These are phyloP conservation scores for Agapetus fuscipes DNA, from an alignment of 2,888 invertebrate genomes.

Conservation along the genomic window DNA sequence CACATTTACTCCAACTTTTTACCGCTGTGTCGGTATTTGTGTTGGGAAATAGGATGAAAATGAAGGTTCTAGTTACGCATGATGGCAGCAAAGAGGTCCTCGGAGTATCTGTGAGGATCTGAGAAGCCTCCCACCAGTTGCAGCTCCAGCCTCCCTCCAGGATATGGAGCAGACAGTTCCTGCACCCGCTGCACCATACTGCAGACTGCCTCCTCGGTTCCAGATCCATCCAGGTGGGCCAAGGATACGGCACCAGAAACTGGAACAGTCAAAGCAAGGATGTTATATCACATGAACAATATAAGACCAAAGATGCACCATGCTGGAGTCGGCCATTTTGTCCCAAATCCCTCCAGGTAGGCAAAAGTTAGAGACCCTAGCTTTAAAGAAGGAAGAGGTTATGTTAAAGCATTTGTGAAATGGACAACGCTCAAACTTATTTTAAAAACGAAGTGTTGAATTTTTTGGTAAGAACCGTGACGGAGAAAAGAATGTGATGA, in stretches of 20 bases:
- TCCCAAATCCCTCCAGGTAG: neutral
- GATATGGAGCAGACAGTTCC: conserved; percentile 75
- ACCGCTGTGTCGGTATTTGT: too few species aligned
- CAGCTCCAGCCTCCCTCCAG: conserved; percentile 81
- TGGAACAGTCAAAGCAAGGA: conserved; percentile 30
- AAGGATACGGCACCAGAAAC: conserved; percentile 83
- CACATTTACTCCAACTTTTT: too few species aligned
- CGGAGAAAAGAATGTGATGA: too few species aligned
- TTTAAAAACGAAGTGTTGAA: too few species aligned
- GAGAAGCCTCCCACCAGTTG: conserved; percentile 88
- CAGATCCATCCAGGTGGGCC: conserved; percentile 77
- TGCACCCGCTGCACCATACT: conserved; percentile 80
- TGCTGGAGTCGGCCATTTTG: too few species aligned
- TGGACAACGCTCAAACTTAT: too few species aligned
- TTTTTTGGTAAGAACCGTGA: too few species aligned
- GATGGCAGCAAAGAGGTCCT: conserved; percentile 80
- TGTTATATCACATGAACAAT: neutral
- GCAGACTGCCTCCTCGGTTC: conserved; percentile 73
- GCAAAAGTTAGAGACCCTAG: too few species aligned
- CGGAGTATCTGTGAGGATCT: conserved; percentile 78
- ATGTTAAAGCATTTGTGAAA: too few species aligned
- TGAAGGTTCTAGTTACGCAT: conserved; percentile 56
- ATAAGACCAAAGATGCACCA: too few species aligned
- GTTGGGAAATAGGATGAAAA: too few species aligned
- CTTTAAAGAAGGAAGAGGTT: too few species aligned